Evolutionary conservation across 2,797 vertebrate genomes (phyloP).

Genomic region (Nasua narica): DNA sequence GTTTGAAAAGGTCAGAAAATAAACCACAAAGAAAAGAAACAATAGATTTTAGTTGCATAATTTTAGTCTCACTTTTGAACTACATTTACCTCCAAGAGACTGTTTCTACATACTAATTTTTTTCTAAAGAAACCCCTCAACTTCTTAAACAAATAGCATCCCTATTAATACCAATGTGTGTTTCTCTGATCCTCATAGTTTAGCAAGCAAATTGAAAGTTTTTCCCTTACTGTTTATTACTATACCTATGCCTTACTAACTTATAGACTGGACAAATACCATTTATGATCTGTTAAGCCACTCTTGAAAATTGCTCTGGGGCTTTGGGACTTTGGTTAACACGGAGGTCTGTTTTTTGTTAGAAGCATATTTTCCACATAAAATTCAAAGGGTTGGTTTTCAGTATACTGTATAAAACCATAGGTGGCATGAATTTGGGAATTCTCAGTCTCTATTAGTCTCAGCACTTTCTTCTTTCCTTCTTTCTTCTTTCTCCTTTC

Average conservation of each 20-base stretch:
- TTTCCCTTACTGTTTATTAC: background rate
- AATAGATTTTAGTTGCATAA: conserved; percentile 45
- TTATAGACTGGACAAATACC: conserved; percentile 18
- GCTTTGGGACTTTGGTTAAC: background rate
- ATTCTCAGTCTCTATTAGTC: background rate
- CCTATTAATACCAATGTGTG: background rate
- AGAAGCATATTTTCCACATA: conserved; percentile 37
- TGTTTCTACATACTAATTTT: background rate
- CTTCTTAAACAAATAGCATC: conserved; percentile 22
- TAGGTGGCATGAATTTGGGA: background rate
- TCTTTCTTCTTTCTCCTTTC: background rate
- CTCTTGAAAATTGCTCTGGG: conserved; percentile 11
- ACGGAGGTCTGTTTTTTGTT: conserved; percentile 14
- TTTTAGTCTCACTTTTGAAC: conserved; percentile 30
- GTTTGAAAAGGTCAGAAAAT: conserved; percentile 54
- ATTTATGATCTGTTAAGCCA: conserved; percentile 15
- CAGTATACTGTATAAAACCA: background rate
- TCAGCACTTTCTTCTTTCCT: background rate
- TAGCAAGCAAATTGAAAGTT: background rate
- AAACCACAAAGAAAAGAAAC: conserved; percentile 38
- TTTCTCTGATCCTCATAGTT: conserved; percentile 29
- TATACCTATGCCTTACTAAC: background rate
- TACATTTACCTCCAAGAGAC: background rate
- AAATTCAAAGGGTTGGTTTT: conserved; percentile 29
- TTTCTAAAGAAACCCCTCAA: background rate